phyloP scores from a whole-genome alignment of 2,888 invertebrate genomes.

The Dolichopus griseipennis region DNA sequence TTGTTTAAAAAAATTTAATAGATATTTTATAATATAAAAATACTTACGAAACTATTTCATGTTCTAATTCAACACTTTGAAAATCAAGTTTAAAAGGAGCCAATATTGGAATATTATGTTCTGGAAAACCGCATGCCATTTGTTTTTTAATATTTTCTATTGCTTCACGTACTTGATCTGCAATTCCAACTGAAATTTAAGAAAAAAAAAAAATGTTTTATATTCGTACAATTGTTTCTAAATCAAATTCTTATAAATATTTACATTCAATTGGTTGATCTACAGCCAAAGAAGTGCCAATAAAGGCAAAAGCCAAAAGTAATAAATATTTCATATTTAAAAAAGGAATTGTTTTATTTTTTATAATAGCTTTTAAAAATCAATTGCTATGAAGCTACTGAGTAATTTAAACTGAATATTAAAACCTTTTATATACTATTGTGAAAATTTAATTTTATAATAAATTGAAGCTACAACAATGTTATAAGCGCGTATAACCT shows the following conservation, averaged over 20 bases:
- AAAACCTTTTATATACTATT: neutral
- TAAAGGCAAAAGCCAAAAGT: neutral
- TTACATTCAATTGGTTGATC: neutral
- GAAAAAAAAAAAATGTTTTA: neutral
- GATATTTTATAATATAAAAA: neutral
- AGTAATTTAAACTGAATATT: neutral
- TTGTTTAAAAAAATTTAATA: too few species aligned
- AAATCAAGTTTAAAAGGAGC: slow-evolving; percentile 14
- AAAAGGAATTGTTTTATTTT: too few species aligned
- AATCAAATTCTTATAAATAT: neutral
- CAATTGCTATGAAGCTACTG: neutral
- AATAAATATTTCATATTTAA: neutral
- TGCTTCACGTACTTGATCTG: slow-evolving; percentile 12
- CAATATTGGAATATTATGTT: slow-evolving; percentile 16
- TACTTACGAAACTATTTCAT: neutral
- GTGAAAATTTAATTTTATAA: too few species aligned
- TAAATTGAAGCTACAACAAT: too few species aligned
- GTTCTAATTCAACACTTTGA: neutral
- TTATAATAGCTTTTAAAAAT: neutral
- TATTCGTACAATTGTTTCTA: neutral
- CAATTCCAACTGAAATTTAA: neutral
- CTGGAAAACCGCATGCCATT: slow-evolving; percentile 21
- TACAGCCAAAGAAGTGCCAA: neutral
- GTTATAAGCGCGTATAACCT: too few species aligned
- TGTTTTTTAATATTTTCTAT: slow-evolving; percentile 19